Conservation (phyloP, 1,140 invertebrate species). For the Triops cancriformis region DNA sequence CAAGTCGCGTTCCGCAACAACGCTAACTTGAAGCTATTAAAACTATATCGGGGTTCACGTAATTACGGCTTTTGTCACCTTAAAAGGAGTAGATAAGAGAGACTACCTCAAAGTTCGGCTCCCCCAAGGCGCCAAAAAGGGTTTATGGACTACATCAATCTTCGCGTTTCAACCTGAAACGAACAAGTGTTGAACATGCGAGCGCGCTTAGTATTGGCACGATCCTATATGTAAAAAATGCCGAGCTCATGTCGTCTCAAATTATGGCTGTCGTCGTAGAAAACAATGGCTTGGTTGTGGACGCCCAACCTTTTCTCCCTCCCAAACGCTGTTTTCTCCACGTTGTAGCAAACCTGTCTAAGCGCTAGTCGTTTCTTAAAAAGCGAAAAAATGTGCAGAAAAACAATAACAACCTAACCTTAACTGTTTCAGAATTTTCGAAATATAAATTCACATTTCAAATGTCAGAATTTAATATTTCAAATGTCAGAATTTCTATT, state of each 20-base stretch:
- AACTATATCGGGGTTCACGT: not conserved
- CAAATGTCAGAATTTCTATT: no score
- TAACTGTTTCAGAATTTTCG: no score
- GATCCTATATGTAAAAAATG: not conserved
- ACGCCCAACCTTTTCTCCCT: not conserved
- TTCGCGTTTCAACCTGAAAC: not conserved
- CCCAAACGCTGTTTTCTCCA: no score
- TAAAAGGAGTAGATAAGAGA: not conserved
- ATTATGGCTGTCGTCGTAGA: not conserved
- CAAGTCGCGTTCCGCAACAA: not conserved
- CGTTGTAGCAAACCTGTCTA: no score
- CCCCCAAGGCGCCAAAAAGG: not conserved
- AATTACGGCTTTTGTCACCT: not conserved
- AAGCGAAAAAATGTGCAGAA: no score
- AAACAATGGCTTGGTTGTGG: not conserved
- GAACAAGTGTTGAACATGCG: not conserved
- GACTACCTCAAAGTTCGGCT: not conserved
- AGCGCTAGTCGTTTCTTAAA: no score
- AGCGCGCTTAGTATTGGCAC: not conserved
- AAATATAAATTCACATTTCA: no score
- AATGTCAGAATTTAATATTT: no score
- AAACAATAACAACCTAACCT: no score
- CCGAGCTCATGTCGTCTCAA: not conserved
- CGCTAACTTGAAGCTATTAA: not conserved
- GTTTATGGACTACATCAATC: not conserved